Evolutionary conservation across 1,140 invertebrate genomes (phyloP), one percentile per base, ranked within the genome.

Genomic region (Eriosoma lanigerum): DNA sequence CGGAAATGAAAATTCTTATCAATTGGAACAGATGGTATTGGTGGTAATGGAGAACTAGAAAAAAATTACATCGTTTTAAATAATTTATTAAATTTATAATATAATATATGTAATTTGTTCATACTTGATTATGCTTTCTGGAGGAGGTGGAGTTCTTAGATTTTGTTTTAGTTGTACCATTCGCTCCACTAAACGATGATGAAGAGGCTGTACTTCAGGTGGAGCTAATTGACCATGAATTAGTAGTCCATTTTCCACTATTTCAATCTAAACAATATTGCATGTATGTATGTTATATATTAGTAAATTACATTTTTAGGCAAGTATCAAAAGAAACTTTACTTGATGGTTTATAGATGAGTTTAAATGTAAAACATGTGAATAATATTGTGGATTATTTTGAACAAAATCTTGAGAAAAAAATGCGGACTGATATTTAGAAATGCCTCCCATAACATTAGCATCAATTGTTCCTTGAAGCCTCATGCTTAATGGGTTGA

Each of bases 391-490:
- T 1, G 92, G 91, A 84, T 93, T 91, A 3, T 91, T 88, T n/a
- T 89, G 88, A 0, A 91, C 86, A 84, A 95, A 97, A 81, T 96
- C 93, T 5, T 92, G 87, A 4, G 91, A 92, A 70, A 98, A 92
- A 85, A 98, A 98, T 6, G 95, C 95, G 83, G 96, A 93, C 83
- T 96, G 94, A 84, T 97, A 98, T 84, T 97, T 98, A 48, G 92
- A 92, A 70, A 98, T 94, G 12, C 96, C 96, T n/a, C 96, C 81
- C 81, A 83, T 81, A 54, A 81, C 68, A 80, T 76, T 81, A 52
- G 81, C 81, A 72, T 83, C 81, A 26, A 82, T 82, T 54, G 80
- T 83, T 10, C 72, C 80, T 54, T 83, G 80, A 3, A 98, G 87
- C 70, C 94, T 88, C 95, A 98, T 98, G 6, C 93, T 95, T 82